phyloP scores from a whole-genome alignment of 2,888 invertebrate species.

The Andrena hattorfiana region DNA sequence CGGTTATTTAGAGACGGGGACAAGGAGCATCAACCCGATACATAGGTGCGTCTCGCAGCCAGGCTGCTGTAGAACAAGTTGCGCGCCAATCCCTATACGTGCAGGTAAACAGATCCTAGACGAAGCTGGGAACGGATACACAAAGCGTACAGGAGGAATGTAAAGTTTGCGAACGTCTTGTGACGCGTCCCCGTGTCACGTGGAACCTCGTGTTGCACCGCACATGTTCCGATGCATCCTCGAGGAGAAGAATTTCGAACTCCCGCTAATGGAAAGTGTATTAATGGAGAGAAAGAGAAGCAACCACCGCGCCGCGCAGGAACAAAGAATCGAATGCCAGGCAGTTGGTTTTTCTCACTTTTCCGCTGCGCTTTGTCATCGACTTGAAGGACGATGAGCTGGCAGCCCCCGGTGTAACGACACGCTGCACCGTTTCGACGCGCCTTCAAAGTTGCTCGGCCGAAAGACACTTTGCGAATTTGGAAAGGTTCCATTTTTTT shows the following conservation, averaged over 20 bases:
- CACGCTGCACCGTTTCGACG: constrained; percentile 34
- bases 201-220: neutral
- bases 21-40: constrained; percentile 69
- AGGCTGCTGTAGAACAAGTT: neutral
- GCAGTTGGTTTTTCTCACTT: constrained; percentile 5
- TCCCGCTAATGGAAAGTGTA: neutral
- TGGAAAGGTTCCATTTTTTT: constrained; percentile 55
- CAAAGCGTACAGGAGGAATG: no score
- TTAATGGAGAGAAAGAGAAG: no score
- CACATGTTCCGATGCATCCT: neutral
- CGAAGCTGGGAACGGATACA: neutral
- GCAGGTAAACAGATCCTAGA: neutral
- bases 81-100: no score
- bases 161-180: neutral
- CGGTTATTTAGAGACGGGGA: constrained; percentile 71
- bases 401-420: constrained; percentile 40
- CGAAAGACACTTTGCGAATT: constrained; percentile 36
- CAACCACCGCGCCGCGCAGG: neutral
- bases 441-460: constrained; percentile 15
- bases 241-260: no score
- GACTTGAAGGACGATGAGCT: constrained; percentile 59
- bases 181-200: no score
- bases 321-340: constrained; percentile 24
- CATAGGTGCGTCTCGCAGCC: constrained; percentile 9
- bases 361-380: constrained; percentile 43